phyloP scores from a whole-genome alignment of 1,140 invertebrate species.

The Monochamus saltuarius region DNA sequence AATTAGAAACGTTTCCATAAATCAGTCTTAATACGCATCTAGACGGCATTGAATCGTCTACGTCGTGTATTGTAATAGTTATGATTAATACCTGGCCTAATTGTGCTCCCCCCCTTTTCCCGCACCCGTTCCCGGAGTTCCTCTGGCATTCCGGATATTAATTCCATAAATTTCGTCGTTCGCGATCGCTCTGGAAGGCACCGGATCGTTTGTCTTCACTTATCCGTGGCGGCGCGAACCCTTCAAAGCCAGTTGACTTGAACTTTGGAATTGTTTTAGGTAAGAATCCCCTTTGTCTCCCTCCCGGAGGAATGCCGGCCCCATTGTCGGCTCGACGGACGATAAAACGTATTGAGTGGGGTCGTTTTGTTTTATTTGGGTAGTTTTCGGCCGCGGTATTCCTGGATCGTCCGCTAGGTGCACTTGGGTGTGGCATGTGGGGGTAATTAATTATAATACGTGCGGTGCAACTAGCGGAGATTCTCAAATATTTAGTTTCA shows the following conservation, averaged over 20 bases:
- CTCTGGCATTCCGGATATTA: constrained; percentile 28
- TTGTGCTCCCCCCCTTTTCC: constrained; percentile 13
- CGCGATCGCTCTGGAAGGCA: constrained; percentile 13
- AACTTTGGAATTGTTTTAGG: constrained; percentile 14
- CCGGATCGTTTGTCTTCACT: constrained; percentile 16
- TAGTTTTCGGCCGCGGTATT: background rate
- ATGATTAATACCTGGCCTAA: constrained; percentile 27
- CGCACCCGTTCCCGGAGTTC: background rate
- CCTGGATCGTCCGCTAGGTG: background rate
- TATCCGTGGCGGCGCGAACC: constrained; percentile 4
- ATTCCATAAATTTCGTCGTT: constrained; percentile 32
- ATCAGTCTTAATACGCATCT: too few species aligned
- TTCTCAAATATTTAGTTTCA: too few species aligned
- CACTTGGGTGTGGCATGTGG: background rate
- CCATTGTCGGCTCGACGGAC: background rate
- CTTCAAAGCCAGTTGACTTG: constrained; percentile 14
- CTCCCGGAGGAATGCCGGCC: too few species aligned
- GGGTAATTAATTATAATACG: too few species aligned
- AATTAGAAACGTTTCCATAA: too few species aligned
- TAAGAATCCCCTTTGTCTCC: constrained; percentile 13
- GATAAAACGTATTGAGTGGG: constrained; percentile 6
- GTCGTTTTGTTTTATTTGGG: constrained; percentile 3
- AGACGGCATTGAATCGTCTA: too few species aligned
- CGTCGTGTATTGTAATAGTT: constrained; percentile 11
- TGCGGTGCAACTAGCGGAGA: too few species aligned